Evolutionary conservation across 2,888 invertebrate species (phyloP).

Genomic region (Apeira syringaria): DNA sequence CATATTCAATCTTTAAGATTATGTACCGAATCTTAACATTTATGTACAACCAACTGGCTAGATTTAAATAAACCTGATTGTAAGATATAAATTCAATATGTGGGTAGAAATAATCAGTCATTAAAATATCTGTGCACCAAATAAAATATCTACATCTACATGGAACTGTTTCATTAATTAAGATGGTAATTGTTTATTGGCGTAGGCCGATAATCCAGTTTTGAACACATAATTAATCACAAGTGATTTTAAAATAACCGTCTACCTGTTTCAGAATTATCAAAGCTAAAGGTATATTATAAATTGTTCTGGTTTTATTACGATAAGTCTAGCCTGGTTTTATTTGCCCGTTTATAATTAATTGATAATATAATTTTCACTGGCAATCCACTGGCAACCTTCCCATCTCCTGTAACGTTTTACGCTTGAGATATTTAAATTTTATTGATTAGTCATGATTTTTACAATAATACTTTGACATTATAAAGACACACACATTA

Average conservation of each 20-base stretch:
- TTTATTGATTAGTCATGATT: no score
- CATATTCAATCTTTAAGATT: no score
- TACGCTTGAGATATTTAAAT: no score
- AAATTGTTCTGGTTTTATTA: slow-evolving; percentile 21
- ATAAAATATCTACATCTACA: slow-evolving; percentile 30
- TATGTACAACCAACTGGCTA: not conserved
- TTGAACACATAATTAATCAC: slow-evolving; percentile 46
- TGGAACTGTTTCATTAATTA: slow-evolving; percentile 57
- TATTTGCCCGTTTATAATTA: no score
- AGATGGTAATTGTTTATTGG: slow-evolving; percentile 58
- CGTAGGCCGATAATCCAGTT: slow-evolving; percentile 59
- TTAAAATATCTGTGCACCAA: slow-evolving; percentile 31
- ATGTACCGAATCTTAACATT: slow-evolving; percentile 2
- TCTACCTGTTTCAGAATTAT: slow-evolving; percentile 43
- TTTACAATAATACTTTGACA: no score
- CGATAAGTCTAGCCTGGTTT: not conserved
- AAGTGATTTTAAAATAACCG: slow-evolving; percentile 48
- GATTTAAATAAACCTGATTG: slow-evolving; percentile 8
- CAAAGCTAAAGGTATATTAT: slow-evolving; percentile 40
- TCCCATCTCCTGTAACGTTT: no score
- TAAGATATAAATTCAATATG: slow-evolving; percentile 24
- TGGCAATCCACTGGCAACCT: no score
- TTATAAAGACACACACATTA: no score
- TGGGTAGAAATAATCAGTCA: slow-evolving; percentile 25
- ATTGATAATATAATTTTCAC: no score